Evolutionary conservation across 23 tunicate species (phyloP).

Genomic region (Ciona savignyi): DNA sequence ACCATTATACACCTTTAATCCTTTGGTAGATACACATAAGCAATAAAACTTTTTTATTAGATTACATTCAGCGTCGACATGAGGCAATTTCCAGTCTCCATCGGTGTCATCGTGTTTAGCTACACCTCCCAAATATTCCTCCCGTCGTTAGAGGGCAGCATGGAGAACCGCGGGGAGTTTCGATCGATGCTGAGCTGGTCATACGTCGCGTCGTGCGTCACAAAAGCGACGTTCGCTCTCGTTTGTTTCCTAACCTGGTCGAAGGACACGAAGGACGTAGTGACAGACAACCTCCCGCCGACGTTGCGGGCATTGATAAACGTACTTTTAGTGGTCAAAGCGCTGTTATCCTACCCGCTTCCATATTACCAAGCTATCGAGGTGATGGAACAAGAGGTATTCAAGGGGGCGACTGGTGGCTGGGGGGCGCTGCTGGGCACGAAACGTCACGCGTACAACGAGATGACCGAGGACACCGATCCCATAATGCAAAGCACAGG

Average conservation of each 20-base stretch:
- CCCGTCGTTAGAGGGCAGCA: slow-evolving; percentile 88
- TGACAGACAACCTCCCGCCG: slow-evolving; percentile 65
- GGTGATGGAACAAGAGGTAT: slow-evolving; percentile 44
- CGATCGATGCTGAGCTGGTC: slow-evolving; percentile 72
- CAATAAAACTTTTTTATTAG: slow-evolving; percentile 17
- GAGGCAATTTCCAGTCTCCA: slow-evolving; percentile 75
- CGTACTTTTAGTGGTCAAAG: slow-evolving; percentile 53
- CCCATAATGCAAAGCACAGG: not conserved
- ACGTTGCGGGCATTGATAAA: slow-evolving; percentile 35
- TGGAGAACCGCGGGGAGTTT: slow-evolving; percentile 65
- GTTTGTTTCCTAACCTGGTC: slow-evolving; percentile 93
- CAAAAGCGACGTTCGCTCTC: slow-evolving; percentile 60
- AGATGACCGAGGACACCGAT: not conserved
- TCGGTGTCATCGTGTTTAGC: slow-evolving; percentile 92
- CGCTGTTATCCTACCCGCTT: slow-evolving; percentile 82
- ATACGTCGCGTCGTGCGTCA: slow-evolving; percentile 57
- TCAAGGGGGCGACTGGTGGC: slow-evolving; percentile 48
- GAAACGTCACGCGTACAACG: slow-evolving; percentile 19
- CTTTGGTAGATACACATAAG: not conserved
- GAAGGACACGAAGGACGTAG: slow-evolving; percentile 75
- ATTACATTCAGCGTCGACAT: slow-evolving; percentile 41
- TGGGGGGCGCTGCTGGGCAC: slow-evolving; percentile 36
- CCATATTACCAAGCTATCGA: slow-evolving; percentile 78
- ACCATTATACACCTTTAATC: not conserved
- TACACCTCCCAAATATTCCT: slow-evolving; percentile 89